Base-by-base conservation (phyloP, 2,888 invertebrate species). In the Amphipyra tragopoginis region DNA sequence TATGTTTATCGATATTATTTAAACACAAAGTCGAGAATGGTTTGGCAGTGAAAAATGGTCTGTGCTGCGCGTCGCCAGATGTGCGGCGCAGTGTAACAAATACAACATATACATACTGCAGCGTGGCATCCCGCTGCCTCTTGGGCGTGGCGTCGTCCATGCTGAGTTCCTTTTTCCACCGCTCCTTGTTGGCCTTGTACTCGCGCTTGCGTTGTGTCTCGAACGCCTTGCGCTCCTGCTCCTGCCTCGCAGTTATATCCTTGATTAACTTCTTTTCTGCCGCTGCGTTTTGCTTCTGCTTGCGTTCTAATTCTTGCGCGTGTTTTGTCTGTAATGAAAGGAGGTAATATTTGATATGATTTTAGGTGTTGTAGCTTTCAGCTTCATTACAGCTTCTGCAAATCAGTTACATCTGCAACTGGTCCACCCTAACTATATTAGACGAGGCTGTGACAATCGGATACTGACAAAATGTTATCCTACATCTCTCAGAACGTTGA, bases 161-260 rank as follows among this genome's bases (percentile, higher is more conserved):
- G 48, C 98, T 98, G 73, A 98, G 95, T 87, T 98, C 98, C 82
- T 97, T 96, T 96, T 99, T 99, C 97, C 99, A 98, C 80, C 98
- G 95, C 88, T 99, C 99, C 94, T 99, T 99, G 90, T 98, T 99
- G 52, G 97, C 97, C 95, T 98, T 98, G 95, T 99, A 99, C 93
- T 99, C 99, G 91, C 98, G 98, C 95, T 99, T 98, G 94, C 99
- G 98, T 88, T 98, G 98, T 79, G 97, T 95, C 88, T 98, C 98
- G 90, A 98, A 98, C 69, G 97, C 97, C 82, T 99, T 99, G 72
- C 98, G 96, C 87, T 99, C 99, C 77, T 97, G 97, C 77, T 99
- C 98, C 86, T 99, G 99, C 79, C 98, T 96, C 79, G 97, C 94
- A 44, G 97, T 96, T 82, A 99, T 98, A 88, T 99, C 98, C 91